Evolutionary conservation across 1,140 invertebrate species (phyloP), one percentile per base, ranked within the genome.

Genomic region (Anadara kagoshimensis): DNA sequence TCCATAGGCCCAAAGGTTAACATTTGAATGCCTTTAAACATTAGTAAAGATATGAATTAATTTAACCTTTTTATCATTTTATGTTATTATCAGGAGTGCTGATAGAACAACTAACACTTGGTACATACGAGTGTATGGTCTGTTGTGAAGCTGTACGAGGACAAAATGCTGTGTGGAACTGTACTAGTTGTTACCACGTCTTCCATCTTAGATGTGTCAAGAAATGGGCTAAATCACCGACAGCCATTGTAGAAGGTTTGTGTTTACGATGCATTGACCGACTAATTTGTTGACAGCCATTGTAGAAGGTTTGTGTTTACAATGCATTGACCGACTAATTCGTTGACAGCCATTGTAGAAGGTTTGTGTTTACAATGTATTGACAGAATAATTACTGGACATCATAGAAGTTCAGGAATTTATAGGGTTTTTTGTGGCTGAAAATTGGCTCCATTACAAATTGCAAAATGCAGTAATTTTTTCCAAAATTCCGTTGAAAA

Each of bases 171-270:
- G 93, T 96, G 41, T 99, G 97, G 97, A 94, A 93, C 18, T 99
- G 97, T 88, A 83, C 89, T 47, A 95, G 94, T 76, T 99, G 97
- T 82, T 98, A 93, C 89, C 95, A 98, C 85, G 94, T 98, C 43
- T 77, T 97, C 66, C 97, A 98, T 90, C 90, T 99, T 3, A 92
- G 92, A 67, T 98, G 97, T 87, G 94, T 96, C 49, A 93, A 93
- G 74, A 95, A 96, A 83, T 99, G 97, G 97, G 96, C 95, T 0
- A 94, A 94, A 47, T 79, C 83, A 16, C 96, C 95, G 24, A 92
- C 94, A 85, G 91, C 92, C 41, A 93, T 79, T 72, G 80, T 79
- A 24, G 79, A 81, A 57, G 80, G 69, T 73, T 41, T 41, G 59
- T 58, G 8, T 29, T 36, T 14, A 16, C 2, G 11, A 51, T 51